phyloP scores from a whole-genome alignment of 30 jellyfish, hydroid and myxozoan species.

The Aurelia sp. region DNA sequence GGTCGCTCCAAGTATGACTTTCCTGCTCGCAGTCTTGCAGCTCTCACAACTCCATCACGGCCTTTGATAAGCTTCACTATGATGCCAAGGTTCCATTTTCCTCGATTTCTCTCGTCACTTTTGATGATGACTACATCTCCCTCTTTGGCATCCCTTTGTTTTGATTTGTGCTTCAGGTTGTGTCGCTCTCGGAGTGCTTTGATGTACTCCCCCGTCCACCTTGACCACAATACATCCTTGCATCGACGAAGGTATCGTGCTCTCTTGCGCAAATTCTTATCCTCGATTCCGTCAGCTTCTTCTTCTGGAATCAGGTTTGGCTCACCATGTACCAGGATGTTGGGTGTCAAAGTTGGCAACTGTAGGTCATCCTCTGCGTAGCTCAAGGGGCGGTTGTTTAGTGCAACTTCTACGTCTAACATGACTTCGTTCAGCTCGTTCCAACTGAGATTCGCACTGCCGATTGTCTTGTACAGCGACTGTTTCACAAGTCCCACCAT shows the following conservation, averaged over 20 bases:
- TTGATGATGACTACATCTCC: conserved; percentile 60
- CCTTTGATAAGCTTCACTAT: conserved; percentile 19
- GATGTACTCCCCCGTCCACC: conserved; percentile 47
- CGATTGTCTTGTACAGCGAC: too few relatives aligned
- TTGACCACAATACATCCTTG: conserved; percentile 28
- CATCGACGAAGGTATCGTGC: conserved; percentile 16
- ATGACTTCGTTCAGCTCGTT: neutral
- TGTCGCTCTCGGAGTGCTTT: neutral
- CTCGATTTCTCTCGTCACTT: conserved; percentile 53
- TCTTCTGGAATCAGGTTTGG: conserved; percentile 9
- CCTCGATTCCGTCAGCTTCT: conserved; percentile 24
- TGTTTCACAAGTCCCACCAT: too few relatives aligned
- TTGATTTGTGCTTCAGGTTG: conserved; percentile 12
- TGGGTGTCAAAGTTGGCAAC: conserved; percentile 31
- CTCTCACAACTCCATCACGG: conserved; percentile 56
- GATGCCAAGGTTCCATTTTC: conserved; percentile 50
- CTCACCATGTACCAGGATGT: conserved; percentile 6
- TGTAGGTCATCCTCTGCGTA: conserved; percentile 39
- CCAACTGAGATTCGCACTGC: too few relatives aligned
- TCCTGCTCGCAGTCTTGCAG: conserved; percentile 51
- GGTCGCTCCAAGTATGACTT: conserved; percentile 45
- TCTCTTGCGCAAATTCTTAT: conserved; percentile 24
- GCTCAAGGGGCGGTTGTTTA: conserved; percentile 44
- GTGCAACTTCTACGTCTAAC: conserved; percentile 6
- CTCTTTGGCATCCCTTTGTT: neutral